Evolutionary conservation across 2,113 vertebrate genomes (phyloP).

Genomic region (Alethe castanea): DNA sequence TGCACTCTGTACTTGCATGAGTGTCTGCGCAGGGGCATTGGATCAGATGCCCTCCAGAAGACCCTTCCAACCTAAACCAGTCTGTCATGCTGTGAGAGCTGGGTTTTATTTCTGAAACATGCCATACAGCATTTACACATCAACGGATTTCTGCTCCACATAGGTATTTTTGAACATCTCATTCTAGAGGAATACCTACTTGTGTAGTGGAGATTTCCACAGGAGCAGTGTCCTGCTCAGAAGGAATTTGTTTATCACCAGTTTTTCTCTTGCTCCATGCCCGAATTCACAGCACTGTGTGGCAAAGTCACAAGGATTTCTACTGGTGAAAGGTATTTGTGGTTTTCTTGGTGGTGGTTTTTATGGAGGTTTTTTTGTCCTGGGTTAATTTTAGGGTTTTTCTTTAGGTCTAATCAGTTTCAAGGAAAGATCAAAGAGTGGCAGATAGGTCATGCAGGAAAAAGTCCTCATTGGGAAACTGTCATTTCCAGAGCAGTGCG

Average conservation of each 20-base stretch:
- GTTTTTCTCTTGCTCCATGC: accelerated
- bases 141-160: neutral
- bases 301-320: neutral
- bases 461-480: neutral
- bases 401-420: neutral
- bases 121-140: neutral
- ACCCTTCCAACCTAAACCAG: neutral
- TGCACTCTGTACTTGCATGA: neutral
- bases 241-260: neutral
- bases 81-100: neutral
- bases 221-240: neutral
- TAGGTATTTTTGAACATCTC: neutral
- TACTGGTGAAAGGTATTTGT: neutral
- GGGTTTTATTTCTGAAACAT: neutral
- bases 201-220: neutral
- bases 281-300: neutral
- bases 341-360: neutral
- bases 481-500: neutral
- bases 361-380: neutral
- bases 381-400: neutral
- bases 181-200: neutral
- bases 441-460: neutral
- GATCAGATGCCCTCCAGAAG: neutral
- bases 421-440: neutral
- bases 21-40: neutral